Evolutionary conservation across 2,113 vertebrate genomes (phyloP).

Genomic region (Centropus bengalensis): DNA sequence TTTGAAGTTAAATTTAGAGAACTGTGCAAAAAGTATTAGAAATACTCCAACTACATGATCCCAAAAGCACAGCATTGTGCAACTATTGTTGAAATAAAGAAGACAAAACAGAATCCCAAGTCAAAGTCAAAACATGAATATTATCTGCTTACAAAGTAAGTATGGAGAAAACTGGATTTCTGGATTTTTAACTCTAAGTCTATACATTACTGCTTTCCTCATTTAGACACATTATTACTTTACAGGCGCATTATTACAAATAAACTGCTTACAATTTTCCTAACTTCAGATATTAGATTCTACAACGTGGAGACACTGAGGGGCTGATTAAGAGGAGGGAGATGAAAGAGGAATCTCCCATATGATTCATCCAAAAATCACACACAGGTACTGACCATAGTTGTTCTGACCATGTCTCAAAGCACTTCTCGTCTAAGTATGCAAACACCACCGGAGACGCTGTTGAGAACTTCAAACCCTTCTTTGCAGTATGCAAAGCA

Average conservation of each 20-base stretch:
- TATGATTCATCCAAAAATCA: background rate
- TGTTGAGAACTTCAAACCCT: background rate
- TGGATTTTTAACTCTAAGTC: background rate
- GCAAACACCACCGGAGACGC: background rate
- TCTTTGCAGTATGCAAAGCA: background rate
- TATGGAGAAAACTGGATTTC: background rate
- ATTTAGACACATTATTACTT: background rate
- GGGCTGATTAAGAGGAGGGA: background rate
- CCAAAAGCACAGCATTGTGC: background rate
- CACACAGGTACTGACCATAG: no score
- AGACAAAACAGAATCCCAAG: background rate
- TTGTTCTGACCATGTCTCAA: rapidly evolving
- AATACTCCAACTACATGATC: background rate
- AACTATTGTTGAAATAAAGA: background rate
- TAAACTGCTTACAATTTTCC: background rate
- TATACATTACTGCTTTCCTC: background rate
- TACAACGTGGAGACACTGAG: background rate
- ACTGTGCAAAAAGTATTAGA: background rate
- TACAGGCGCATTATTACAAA: background rate
- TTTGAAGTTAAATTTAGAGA: background rate
- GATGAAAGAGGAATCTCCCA: background rate
- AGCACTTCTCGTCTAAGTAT: background rate
- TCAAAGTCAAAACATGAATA: background rate
- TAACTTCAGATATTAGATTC: background rate
- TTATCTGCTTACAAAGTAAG: background rate